Conservation (phyloP, 1,140 invertebrate species). For the Leptoteleia sp. region DNA sequence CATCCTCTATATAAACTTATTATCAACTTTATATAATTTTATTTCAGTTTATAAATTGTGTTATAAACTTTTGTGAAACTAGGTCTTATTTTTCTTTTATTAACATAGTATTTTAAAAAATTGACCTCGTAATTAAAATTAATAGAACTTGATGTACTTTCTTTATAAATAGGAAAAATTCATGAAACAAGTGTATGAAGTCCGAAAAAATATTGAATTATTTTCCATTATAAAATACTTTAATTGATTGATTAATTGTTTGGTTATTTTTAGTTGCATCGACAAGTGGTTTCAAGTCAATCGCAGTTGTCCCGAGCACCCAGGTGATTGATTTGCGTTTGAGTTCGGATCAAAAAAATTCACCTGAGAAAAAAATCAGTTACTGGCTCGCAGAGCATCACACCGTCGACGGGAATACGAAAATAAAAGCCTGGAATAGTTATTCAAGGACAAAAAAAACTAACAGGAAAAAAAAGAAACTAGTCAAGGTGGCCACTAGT, state of each 20-base stretch:
- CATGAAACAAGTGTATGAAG: no score
- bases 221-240: no score
- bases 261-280: slow-evolving; percentile 88
- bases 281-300: slow-evolving; percentile 99
- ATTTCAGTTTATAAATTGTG: no score
- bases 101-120: no score
- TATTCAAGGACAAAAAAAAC: slow-evolving; percentile 38
- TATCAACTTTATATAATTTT: no score
- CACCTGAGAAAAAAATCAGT: slow-evolving; percentile 65
- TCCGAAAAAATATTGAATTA: no score
- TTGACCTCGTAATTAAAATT: no score
- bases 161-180: no score
- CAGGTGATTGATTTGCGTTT: slow-evolving; percentile 89
- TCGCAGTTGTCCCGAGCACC: slow-evolving; percentile 97
- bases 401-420: slow-evolving; percentile 63
- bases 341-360: slow-evolving; percentile 61
- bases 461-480: slow-evolving; percentile 72
- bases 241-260: not conserved
- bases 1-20: not conserved
- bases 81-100: no score
- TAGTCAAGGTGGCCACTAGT: slow-evolving; percentile 81
- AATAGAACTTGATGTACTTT: no score
- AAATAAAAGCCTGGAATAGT: slow-evolving; percentile 43
- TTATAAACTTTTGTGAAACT: no score
- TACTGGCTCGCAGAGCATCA: slow-evolving; percentile 65